These are phyloP conservation scores for Clostera curtula DNA, from an alignment of 2,888 invertebrate species.

Conservation along the genomic window DNA sequence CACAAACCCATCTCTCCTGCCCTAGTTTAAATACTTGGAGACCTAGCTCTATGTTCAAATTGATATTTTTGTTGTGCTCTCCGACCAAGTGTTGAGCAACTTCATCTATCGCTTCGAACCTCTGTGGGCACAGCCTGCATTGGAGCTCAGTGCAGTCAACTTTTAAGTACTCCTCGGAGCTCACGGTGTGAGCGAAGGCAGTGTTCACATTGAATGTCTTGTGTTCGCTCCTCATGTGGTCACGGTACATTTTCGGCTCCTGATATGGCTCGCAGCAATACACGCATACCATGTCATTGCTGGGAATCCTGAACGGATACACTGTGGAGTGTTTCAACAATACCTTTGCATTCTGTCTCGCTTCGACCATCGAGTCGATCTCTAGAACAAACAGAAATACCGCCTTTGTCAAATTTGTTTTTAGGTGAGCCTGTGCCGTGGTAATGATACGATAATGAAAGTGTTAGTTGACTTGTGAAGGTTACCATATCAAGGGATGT, in stretches of 20 bases:
- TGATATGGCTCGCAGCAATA: slow-evolving; percentile 40
- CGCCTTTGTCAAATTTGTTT: slow-evolving; percentile 22
- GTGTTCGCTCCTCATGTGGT: slow-evolving; percentile 43
- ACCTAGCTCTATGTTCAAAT: slow-evolving; percentile 29
- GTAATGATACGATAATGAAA: not conserved
- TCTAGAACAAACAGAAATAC: slow-evolving; percentile 54
- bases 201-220: slow-evolving; percentile 30
- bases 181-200: slow-evolving; percentile 31
- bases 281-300: slow-evolving; percentile 42
- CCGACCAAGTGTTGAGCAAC: slow-evolving; percentile 32
- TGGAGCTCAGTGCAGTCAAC: slow-evolving; percentile 45
- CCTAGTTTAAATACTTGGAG: slow-evolving; percentile 38
- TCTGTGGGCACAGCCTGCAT: slow-evolving; percentile 36
- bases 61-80: slow-evolving; percentile 25
- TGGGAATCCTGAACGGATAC: slow-evolving; percentile 46
- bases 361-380: slow-evolving; percentile 37
- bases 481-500: not conserved
- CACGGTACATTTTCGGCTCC: slow-evolving; percentile 35
- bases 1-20: slow-evolving; percentile 34
- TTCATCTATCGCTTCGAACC: slow-evolving; percentile 23
- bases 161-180: slow-evolving; percentile 24
- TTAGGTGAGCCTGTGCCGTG: slow-evolving; percentile 5
- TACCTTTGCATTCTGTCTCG: slow-evolving; percentile 46
- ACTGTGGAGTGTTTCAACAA: slow-evolving; percentile 42
- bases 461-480: not conserved